Evolutionary conservation across 2,888 invertebrate species (phyloP), one percentile per base, ranked within the genome.

Genomic region (Salticus scenicus): DNA sequence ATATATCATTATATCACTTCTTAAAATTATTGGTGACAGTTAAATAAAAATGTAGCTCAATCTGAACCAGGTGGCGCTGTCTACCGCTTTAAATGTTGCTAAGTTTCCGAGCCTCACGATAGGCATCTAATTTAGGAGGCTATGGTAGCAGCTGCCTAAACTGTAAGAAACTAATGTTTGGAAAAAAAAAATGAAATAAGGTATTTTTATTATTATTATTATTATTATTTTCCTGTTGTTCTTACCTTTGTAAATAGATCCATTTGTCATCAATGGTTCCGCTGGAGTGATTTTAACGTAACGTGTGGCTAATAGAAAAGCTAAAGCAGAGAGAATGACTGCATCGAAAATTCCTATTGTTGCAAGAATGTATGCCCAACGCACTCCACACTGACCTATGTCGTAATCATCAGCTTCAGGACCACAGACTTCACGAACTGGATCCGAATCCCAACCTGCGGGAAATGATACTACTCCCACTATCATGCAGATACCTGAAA

Each of bases 361-460:
- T 5, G 97, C 98, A 89, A 98, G 93, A 10, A 98, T 94, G 92
- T 96, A 98, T 4, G 98, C 98, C 97, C 97, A 97, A 90, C 97
- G 94, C 77, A 98, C 94, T 88, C 95, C 95, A 91, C 98, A 98
- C 30, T 95, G 94, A 41, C 97, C 98, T 90, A 94, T 90, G 90
- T 93, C 91, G 90, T 95, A 95, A 89, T 95, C 95, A 0, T 96
- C 95, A 0, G 94, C 93, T 17, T 90, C 89, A 12, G 94, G 94
- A 0, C 97, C 97, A 90, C 98, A 98, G 0, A 98, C 95, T 90
- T 94, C 94, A 88, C 95, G 94, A 33, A 98, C 96, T 81, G 94
- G 93, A 0, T 94, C 93, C 74, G 96, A 95, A 90, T 96, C 95
- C 97, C 98, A 98, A 0, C 96, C 98, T 7, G 96, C 95, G 0